phyloP scores from a whole-genome alignment of 2,113 vertebrate species.

The Cochlearius cochlearius region DNA sequence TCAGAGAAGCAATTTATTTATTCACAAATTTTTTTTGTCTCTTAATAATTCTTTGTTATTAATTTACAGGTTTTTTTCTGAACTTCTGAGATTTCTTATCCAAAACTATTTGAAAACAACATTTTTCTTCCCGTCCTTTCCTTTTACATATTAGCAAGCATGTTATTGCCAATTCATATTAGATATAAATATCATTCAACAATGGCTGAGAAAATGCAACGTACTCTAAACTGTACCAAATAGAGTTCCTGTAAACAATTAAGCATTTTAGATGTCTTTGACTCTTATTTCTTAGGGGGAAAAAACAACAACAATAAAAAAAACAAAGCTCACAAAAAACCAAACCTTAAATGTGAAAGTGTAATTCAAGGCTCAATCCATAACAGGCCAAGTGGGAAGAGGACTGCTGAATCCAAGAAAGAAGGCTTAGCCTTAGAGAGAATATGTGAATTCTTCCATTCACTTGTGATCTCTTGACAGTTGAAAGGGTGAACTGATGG shows the following conservation, averaged over 20 bases:
- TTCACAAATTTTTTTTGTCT: background rate
- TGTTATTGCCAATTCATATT: background rate
- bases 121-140: background rate
- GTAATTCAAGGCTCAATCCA: background rate
- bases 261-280: background rate
- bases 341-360: background rate
- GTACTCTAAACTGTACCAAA: background rate
- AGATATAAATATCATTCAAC: background rate
- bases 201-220: background rate
- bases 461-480: background rate
- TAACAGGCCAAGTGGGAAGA: background rate
- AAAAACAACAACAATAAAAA: background rate
- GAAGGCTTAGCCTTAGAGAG: background rate
- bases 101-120: background rate
- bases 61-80: background rate
- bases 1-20: background rate
- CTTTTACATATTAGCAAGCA: background rate
- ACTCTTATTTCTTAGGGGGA: background rate
- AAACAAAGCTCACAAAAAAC: background rate
- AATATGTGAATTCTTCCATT: background rate
- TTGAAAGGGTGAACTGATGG: background rate
- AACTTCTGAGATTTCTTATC: background rate
- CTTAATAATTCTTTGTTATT: background rate
- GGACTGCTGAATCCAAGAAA: background rate
- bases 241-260: background rate